phyloP scores from a whole-genome alignment of 30 jellyfish, hydroid and myxozoan species.

The Sanderia malayensis region DNA sequence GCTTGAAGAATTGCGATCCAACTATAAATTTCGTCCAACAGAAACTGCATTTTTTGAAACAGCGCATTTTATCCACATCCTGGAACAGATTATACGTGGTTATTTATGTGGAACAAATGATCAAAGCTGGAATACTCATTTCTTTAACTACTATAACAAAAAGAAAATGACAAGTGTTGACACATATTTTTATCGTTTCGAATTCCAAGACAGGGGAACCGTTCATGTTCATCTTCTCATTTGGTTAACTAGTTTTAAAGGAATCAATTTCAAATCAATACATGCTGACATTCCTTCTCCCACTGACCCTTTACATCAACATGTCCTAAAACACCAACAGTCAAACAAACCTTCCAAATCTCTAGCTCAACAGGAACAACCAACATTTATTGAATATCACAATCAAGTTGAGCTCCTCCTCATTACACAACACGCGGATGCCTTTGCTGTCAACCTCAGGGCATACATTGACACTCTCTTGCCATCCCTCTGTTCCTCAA shows the following conservation, averaged over 20 bases:
- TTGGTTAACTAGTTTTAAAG: slow-evolving; percentile 7
- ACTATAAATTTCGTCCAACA: not conserved
- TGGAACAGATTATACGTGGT: slow-evolving; percentile 49
- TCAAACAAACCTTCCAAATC: not conserved
- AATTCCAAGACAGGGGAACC: slow-evolving; percentile 47
- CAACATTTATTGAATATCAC: not conserved
- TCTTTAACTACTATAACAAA: slow-evolving; percentile 4
- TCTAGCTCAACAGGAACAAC: not conserved
- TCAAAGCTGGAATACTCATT: slow-evolving; percentile 14
- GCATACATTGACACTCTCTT: not conserved
- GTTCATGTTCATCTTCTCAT: slow-evolving; percentile 38
- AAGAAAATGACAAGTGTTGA: not conserved
- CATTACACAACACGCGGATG: not conserved
- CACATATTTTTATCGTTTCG: slow-evolving; percentile 37
- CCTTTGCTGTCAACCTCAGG: not conserved
- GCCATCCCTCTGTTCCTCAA: slow-evolving; percentile 9
- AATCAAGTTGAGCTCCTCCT: not conserved
- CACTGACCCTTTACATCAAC: not conserved
- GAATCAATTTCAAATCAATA: not conserved
- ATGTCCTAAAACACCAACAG: slow-evolving; percentile 6
- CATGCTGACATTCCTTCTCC: slow-evolving; percentile 13
- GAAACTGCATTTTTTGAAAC: not conserved
- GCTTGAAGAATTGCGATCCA: not conserved
- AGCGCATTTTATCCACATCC: slow-evolving; percentile 8
- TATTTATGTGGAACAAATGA: slow-evolving; percentile 32